Percentiles rank a stretch among this genome's conserved stretches.
Evolutionary conservation across 1,140 invertebrate genomes (phyloP).

Genomic region (Drosophila guanche): DNA sequence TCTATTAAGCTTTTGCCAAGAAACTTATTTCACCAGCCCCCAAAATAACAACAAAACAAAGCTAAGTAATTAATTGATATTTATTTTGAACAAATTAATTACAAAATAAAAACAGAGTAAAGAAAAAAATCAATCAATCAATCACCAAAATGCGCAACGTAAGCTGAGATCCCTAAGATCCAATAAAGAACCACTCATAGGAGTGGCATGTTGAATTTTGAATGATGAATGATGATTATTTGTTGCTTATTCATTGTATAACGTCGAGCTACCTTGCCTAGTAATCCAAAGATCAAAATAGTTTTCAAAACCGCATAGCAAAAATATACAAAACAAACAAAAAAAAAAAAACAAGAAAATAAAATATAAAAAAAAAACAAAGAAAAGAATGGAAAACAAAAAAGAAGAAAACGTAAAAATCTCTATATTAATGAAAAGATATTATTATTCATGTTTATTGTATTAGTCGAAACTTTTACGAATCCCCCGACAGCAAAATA

Average conservation of each 20-base stretch:
- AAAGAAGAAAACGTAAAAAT: constrained; percentile 27
- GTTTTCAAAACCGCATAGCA: constrained; percentile 68
- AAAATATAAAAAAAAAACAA: constrained; percentile 16
- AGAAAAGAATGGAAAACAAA: constrained; percentile 11
- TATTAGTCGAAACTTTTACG: constrained; percentile 73
- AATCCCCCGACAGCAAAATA: constrained; percentile 6
- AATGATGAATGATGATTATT: constrained; percentile 11
- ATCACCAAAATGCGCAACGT: constrained; percentile 11
- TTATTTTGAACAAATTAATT: constrained; percentile 69
- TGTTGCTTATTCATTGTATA: constrained; percentile 51
- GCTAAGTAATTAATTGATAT: constrained; percentile 75
- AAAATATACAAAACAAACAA: constrained; percentile 67
- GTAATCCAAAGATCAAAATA: constrained; percentile 77
- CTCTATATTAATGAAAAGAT: constrained; percentile 45
- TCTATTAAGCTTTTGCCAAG: constrained; percentile 62
- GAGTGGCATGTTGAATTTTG: too few species aligned
- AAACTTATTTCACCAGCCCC: constrained; percentile 40
- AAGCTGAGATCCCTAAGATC: too few species aligned
- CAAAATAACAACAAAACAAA: constrained; percentile 2
- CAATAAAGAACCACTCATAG: too few species aligned
- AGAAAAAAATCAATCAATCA: constrained; percentile 39
- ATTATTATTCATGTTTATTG: constrained; percentile 74
- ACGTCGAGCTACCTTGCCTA: constrained; percentile 73
- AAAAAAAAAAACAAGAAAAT: constrained; percentile 21
- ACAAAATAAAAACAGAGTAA: constrained; percentile 33